A percentile compares a stretch with the other conserved stretches of the same genome.
Conservation (phyloP, 30 jellyfish, hydroid and myxozoan genomes). For the Chrysaora quinquecirrha region DNA sequence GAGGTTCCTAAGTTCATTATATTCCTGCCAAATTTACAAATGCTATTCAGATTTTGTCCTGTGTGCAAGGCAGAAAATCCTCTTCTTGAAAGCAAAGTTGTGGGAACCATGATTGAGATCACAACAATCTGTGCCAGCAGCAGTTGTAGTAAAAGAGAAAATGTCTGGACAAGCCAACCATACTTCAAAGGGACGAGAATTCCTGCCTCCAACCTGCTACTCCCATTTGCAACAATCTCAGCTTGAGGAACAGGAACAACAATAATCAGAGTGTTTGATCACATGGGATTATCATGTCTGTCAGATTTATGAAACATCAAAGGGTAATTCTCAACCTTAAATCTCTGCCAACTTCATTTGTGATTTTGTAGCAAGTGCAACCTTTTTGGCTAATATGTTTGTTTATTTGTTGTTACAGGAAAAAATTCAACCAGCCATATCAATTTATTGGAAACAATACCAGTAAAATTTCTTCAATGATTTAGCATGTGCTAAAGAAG, state of each 20-base stretch:
- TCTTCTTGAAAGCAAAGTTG: neutral
- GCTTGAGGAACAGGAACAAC: slow-evolving; percentile 51
- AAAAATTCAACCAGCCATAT: neutral
- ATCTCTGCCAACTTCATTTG: neutral
- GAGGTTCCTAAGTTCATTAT: slow-evolving; percentile 35
- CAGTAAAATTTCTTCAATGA: neutral
- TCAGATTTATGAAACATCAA: slow-evolving; percentile 53
- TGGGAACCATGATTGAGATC: slow-evolving; percentile 47
- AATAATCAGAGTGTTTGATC: slow-evolving; percentile 16
- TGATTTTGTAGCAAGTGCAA: too few relatives aligned
- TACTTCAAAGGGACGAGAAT: slow-evolving; percentile 17
- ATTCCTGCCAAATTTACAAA: slow-evolving; percentile 26
- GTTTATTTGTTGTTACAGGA: neutral
- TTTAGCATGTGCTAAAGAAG: too few relatives aligned
- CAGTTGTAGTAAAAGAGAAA: slow-evolving; percentile 21
- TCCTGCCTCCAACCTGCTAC: slow-evolving; percentile 58
- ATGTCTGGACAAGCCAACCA: slow-evolving; percentile 59
- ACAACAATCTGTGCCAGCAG: slow-evolving; percentile 9
- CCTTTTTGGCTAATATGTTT: neutral
- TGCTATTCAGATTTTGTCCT: slow-evolving; percentile 44
- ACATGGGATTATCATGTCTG: slow-evolving; percentile 20
- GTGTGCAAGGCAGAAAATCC: slow-evolving; percentile 41
- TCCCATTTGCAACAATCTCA: slow-evolving; percentile 30
- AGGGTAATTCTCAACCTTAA: slow-evolving; percentile 17
- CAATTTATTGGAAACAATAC: slow-evolving; percentile 1